Conservation (phyloP, 2,113 vertebrate genomes). For the Scolopax mira region DNA sequence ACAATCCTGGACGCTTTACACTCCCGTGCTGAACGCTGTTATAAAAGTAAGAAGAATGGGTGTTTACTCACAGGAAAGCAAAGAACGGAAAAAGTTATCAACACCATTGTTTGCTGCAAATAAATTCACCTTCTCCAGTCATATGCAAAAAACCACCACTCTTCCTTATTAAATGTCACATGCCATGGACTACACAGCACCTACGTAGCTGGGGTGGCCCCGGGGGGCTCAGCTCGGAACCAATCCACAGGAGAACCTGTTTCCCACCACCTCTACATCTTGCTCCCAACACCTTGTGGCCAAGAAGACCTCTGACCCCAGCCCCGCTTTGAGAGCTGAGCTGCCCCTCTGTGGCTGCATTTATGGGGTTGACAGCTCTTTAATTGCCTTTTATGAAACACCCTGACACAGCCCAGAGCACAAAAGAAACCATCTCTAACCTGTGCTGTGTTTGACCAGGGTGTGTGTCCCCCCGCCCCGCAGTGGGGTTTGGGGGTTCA, state of each 20-base stretch:
- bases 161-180: constrained; percentile 32
- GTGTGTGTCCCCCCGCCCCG: too few species aligned
- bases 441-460: rapidly evolving
- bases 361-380: background rate
- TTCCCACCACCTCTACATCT: background rate
- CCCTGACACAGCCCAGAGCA: background rate
- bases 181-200: background rate
- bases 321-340: background rate
- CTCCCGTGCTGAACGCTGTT: background rate
- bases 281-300: background rate
- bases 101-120: constrained; percentile 46
- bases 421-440: background rate
- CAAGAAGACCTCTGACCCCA: background rate
- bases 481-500: background rate
- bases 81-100: constrained; percentile 51
- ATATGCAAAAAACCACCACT: background rate
- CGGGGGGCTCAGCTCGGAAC: rapidly evolving
- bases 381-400: background rate
- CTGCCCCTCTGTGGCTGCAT: background rate
- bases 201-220: background rate
- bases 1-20: background rate
- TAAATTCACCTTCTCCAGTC: constrained; percentile 34
- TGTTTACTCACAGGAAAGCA: constrained; percentile 41
- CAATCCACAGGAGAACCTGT: rapidly evolving
- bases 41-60: constrained; percentile 43